Base-by-base conservation (phyloP, 1,140 invertebrate genomes). In the Nymphalis io region DNA sequence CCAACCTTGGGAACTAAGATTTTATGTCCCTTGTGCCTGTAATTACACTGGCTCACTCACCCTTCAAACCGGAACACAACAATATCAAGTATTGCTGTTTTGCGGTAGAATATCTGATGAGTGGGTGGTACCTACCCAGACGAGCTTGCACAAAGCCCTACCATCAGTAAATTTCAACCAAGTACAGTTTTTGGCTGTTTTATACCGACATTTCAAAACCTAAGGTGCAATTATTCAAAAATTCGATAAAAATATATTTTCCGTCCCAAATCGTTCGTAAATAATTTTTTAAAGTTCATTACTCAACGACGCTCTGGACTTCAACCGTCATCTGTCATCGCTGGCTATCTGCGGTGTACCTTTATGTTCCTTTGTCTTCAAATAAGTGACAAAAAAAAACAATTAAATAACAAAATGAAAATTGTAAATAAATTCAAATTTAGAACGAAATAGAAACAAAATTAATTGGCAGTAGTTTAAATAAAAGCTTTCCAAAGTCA, bases 301-400 rank as follows among this genome's bases (percentile, higher is more conserved):
- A 84, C 78, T 85, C 85, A 87, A 58, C 76, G 78, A 75, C 79
- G 76, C 76, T 80, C 74, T 64, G 71, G 67, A 81, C 76, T 76
- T 84, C 76, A 81, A 72, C 75, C 80, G 81, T 82, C 80, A 82
- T 84, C 84, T 84, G 81, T 85, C 84, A 78, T 76, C 83, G 75
- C 68, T 59, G 60, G 74, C 75, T 78, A 72, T 78, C 73, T 51
- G 60, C 69, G 61, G 53, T 16, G 10, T 51, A 51, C 23, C 27
- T 63, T 38, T 20, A 60, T 60, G 46, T 51, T 18, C 11, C 46
- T 51, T 51, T 51, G 20, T 51, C 46, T 51, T 51, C 18, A 51
- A 20, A n/a, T 46, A n/a, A 11, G 33, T 39, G 21, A 44, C 39
- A 44, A 42, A 42, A 53, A 55, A 23, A 23, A n/a, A 20, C 20